These are phyloP conservation scores for Eciton burchellii DNA, from an alignment of 1,140 invertebrate species.

Conservation along the genomic window DNA sequence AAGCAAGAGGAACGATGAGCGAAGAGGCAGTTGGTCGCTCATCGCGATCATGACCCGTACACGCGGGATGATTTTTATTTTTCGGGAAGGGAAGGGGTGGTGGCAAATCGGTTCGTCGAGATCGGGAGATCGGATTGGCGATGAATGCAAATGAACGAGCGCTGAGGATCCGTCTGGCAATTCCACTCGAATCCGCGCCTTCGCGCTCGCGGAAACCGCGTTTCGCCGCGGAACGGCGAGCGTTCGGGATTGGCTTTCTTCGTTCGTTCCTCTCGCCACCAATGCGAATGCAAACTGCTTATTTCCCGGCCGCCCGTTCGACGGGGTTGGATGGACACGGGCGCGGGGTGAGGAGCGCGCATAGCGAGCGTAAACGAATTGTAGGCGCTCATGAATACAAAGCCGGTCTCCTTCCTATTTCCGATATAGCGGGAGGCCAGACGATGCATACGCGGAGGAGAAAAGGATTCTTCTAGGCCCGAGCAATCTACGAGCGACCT, in stretches of 20 bases:
- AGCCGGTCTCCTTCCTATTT: background rate
- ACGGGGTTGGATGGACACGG: slow-evolving; percentile 13
- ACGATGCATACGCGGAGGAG: background rate
- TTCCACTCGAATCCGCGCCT: slow-evolving; percentile 34
- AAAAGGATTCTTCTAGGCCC: background rate
- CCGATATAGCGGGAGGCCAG: background rate
- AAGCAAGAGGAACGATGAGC: no score
- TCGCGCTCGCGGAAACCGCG: background rate
- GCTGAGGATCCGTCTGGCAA: no score
- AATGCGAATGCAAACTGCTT: slow-evolving; percentile 54
- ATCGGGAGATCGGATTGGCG: no score
- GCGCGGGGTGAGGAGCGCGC: background rate
- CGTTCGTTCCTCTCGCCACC: background rate
- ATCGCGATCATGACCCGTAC: no score
- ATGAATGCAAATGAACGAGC: no score
- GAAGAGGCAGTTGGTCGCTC: no score
- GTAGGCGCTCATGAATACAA: slow-evolving; percentile 32
- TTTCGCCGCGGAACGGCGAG: slow-evolving; percentile 29
- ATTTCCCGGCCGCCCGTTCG: slow-evolving; percentile 41
- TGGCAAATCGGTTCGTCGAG: no score
- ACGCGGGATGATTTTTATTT: no score
- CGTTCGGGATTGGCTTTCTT: background rate
- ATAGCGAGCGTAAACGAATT: slow-evolving; percentile 29
- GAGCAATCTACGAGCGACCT: background rate
- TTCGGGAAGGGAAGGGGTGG: no score